phyloP scores from a whole-genome alignment of 1,140 invertebrate genomes.

The Zaprionus inermis region DNA sequence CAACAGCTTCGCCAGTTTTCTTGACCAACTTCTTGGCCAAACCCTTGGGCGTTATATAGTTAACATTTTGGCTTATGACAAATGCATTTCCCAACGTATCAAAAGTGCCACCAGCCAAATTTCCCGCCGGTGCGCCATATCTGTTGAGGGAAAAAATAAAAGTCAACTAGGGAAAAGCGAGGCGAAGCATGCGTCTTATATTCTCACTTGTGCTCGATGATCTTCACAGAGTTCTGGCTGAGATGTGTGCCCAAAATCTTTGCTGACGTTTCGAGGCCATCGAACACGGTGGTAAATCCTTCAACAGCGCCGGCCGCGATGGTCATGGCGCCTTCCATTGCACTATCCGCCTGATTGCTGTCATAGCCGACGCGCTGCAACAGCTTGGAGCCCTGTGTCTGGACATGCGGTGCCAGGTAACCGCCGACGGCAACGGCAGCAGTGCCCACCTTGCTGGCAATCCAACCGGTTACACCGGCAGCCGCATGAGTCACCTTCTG shows the following conservation, averaged over 20 bases:
- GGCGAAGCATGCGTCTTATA: conserved; percentile 50
- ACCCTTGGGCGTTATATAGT: conserved; percentile 87
- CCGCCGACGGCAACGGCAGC: conserved; percentile 87
- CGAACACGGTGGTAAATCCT: conserved; percentile 89
- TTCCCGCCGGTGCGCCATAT: conserved; percentile 87
- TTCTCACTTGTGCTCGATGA: conserved; percentile 87
- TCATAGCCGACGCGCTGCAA: conserved; percentile 85
- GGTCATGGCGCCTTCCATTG: conserved; percentile 87
- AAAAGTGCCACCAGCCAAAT: conserved; percentile 86
- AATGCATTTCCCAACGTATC: conserved; percentile 88
- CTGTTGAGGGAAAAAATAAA: conserved; percentile 72
- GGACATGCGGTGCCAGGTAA: conserved; percentile 88
- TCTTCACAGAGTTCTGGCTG: conserved; percentile 89
- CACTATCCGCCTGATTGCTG: conserved; percentile 85
- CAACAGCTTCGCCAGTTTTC: conserved; percentile 87
- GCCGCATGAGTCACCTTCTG: conserved; percentile 87
- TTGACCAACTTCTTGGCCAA: conserved; percentile 88
- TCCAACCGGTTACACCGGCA: conserved; percentile 87
- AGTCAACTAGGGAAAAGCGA: neutral
- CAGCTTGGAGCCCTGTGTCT: conserved; percentile 86
- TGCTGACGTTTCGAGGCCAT: conserved; percentile 88
- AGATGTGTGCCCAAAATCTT: conserved; percentile 87
- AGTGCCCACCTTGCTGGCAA: conserved; percentile 87
- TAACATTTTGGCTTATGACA: conserved; percentile 86
- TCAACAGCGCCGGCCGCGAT: conserved; percentile 89